Evolutionary conservation across 2,797 vertebrate genomes (phyloP), one percentile per base, ranked within the genome.

Genomic region (Dromococcyx pavoninus): DNA sequence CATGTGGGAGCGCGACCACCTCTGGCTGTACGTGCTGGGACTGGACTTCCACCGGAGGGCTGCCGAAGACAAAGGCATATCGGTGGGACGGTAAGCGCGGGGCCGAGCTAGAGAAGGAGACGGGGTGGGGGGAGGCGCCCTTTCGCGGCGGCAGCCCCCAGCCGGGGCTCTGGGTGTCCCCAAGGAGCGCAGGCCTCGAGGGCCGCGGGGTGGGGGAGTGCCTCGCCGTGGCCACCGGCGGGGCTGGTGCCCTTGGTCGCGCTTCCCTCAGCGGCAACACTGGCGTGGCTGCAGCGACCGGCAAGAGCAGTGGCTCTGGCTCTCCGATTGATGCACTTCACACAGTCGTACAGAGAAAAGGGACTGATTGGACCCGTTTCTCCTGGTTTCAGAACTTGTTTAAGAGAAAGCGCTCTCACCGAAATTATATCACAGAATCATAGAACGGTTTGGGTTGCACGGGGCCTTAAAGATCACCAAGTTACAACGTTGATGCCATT

Each of bases 21-120:
- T 99, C 11, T 99, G 99, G 98, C 97, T 98, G 84, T 94, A 79
- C 48, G 95, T 99, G 11, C 96, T 97, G 62, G 98, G 98, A 2
- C 93, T 99, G 64, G 99, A 98, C 33, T 98, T 99, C 86, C 73
- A 97, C 10, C 95, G 97, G 2, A 94, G 96, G 8, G 10, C 10
- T 41, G 18, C 35, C 5, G 1, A 0, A 8, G 1, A 5, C 8
- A 2, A 0, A 6, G 1, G 5, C 35, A 39, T 41, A 41, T 41
- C 39, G 39, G 10, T 2, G 5, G 43, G n/a, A 6, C 2, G 3
- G 92, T 95, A 6, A 91, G 92, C 58, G 27, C 7, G n/a, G 1
- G 43, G 19, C 46, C 17, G 9, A 11, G 17, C 10, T 3, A 7
- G 43, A 17, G 25, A 7, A 5, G 5, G 50, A 5, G 21, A 25